Conservation (phyloP, 2,888 invertebrate genomes). For the Cyaniris semiargus region DNA sequence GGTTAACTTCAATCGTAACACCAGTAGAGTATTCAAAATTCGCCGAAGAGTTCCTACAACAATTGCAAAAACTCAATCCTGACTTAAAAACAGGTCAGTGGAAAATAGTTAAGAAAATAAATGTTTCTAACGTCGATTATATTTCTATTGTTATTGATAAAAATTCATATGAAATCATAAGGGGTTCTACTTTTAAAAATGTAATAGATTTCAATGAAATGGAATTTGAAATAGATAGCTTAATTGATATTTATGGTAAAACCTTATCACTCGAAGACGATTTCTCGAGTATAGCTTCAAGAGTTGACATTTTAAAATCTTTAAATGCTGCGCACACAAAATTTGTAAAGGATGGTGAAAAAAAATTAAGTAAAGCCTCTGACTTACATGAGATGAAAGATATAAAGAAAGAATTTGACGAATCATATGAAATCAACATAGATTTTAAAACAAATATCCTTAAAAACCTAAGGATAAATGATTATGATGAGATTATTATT, state of each 20-base stretch:
- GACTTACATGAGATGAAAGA: conserved; percentile 43
- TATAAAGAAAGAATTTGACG: conserved; percentile 53
- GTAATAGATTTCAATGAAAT: conserved; percentile 68
- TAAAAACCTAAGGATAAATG: conserved; percentile 60
- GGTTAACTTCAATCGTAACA: conserved; percentile 63
- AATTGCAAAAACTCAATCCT: conserved; percentile 70
- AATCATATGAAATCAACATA: conserved; percentile 57
- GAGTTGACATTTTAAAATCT: conserved; percentile 53
- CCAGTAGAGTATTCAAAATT: conserved; percentile 64
- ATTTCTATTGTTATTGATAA: conserved; percentile 67
- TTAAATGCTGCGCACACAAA: neutral
- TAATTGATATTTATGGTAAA: conserved; percentile 68
- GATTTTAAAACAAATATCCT: conserved; percentile 66
- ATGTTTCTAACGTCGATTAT: conserved; percentile 52
- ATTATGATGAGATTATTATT: conserved; percentile 61
- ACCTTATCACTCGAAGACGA: conserved; percentile 61
- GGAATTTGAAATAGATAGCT: conserved; percentile 69
- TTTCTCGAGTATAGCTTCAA: conserved; percentile 63
- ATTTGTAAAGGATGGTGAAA: neutral
- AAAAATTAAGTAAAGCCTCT: neutral
- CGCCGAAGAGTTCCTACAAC: conserved; percentile 63
- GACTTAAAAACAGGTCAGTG: conserved; percentile 60
- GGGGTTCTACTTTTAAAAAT: conserved; percentile 67
- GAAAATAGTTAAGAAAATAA: conserved; percentile 65
- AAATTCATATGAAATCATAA: conserved; percentile 66